A percentile compares a stretch with the other conserved stretches of the same genome.
Evolutionary conservation across 2,888 invertebrate genomes (phyloP).

Genomic region (Candidula unifasciata): DNA sequence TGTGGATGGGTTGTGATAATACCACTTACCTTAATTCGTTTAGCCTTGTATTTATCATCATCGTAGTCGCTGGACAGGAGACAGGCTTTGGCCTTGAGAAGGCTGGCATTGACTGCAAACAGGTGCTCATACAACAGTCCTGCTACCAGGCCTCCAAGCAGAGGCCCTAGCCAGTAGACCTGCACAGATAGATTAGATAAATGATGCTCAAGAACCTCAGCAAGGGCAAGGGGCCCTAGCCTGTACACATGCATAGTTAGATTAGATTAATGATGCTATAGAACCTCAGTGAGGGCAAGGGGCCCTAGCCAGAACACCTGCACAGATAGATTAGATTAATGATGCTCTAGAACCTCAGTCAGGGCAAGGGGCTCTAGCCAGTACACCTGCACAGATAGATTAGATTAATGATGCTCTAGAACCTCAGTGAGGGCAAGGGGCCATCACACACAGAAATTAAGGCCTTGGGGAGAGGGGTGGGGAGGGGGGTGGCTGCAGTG

Average conservation of each 20-base stretch:
- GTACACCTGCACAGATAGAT: constrained; percentile 62
- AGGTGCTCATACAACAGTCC: constrained; percentile 68
- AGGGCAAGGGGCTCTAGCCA: constrained; percentile 72
- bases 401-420: background rate
- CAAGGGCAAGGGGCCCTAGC: no score
- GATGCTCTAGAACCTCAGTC: no score
- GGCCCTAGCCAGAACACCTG: no score
- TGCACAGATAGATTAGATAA: constrained; percentile 47
- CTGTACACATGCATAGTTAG: no score
- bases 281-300: no score
- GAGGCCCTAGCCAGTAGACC: constrained; percentile 72
- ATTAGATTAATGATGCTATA: no score
- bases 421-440: no score
- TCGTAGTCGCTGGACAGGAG: constrained; percentile 62
- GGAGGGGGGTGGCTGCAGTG: no score
- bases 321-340: no score
- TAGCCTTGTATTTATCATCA: constrained; percentile 57
- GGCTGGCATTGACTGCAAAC: constrained; percentile 67
- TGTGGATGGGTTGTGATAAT: no score
- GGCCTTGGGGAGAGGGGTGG: no score
- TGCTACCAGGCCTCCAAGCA: constrained; percentile 65
- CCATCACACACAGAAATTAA: no score
- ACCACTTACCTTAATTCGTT: constrained; percentile 53
- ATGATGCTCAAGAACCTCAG: background rate
- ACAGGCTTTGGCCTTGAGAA: constrained; percentile 59